phyloP scores from a whole-genome alignment of 2,113 vertebrate species.

The Spilogale gracilis region DNA sequence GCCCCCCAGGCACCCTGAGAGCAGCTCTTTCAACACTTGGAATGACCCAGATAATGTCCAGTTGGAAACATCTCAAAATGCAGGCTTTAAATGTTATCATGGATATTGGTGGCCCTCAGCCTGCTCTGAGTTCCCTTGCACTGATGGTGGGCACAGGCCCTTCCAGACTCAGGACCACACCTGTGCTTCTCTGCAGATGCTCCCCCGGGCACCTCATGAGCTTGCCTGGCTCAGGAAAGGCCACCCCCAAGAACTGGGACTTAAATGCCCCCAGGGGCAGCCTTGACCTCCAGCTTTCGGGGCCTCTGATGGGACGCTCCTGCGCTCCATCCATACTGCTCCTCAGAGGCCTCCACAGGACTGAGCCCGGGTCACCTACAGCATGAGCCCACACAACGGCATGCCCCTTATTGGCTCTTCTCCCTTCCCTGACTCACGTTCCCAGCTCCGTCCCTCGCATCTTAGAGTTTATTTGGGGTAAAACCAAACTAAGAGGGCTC shows the following conservation, averaged over 20 bases:
- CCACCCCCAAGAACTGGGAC: not conserved
- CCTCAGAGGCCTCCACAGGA: not conserved
- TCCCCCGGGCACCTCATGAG: no score
- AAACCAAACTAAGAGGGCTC: not conserved
- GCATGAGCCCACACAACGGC: not conserved
- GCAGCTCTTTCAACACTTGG: no score
- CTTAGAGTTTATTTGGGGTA: not conserved
- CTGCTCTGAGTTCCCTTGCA: not conserved
- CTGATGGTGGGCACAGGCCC: no score
- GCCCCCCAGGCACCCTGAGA: no score
- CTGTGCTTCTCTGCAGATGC: not conserved
- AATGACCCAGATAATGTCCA: not conserved
- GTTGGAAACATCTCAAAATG: not conserved
- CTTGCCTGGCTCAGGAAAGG: not conserved
- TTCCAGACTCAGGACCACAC: not conserved
- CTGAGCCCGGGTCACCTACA: not conserved
- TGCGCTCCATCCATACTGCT: not conserved
- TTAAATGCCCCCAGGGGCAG: not conserved
- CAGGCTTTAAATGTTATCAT: not conserved
- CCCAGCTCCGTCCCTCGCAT: not conserved
- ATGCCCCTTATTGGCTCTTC: not conserved
- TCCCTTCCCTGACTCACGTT: not conserved
- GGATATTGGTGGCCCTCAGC: not conserved
- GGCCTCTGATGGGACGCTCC: not conserved
- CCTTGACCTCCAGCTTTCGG: not conserved